Base-by-base conservation (phyloP, 1,140 invertebrate species). In the Calliopsis andreniformis region DNA sequence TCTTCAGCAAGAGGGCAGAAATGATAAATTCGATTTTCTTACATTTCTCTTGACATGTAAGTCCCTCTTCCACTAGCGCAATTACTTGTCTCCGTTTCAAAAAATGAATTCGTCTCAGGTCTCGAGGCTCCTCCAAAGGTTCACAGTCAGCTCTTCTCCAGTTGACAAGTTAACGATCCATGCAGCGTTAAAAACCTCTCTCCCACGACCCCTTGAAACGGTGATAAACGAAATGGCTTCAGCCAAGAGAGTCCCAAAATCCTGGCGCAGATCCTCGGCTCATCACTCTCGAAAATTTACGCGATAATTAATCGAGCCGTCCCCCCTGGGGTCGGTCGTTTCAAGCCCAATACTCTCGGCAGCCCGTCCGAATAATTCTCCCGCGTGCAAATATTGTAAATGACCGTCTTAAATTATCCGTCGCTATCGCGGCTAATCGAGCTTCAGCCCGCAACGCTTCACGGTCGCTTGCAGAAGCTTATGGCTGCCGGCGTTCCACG, bases 391-490 rank as follows among this genome's bases (percentile, higher is more conserved):
- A 71, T 71, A 71, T 71, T 4, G 30, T 14, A 10, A 28, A 59
- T 23, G 30, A 25, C 56, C 53, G 32, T 30, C 30, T 62, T 71
- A 71, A 71, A 71, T 62, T 47, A 63, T 62, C 43, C 61, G 47
- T 25, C 35, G 61, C 35, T 73, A 73, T 64, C 70, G 47, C 70
- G 70, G 47, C 30, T 66, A 66, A 64, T 73, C 70, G 70, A 73
- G 62, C 47, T 39, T 49, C 43, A 3, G 2, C 42, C 12, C 14
- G 43, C 39, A 28, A 20, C 58, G 32, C n/a, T 63, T 63, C 14
- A 28, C n/a, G 28, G 14, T 20, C 55, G 32, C 16, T 28, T 23
- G 10, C 43, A 43, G 67, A 25, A 70, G 55, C 68, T n/a, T 10
- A n/a, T 47, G 42, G 43, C 28, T 59, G 67, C 55, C 42, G 67